Evolutionary conservation across 37 sponge, comb jelly and placozoan species (phyloP), one percentile per base, ranked within the genome.

Genomic region (Petrosia ficiformis): DNA sequence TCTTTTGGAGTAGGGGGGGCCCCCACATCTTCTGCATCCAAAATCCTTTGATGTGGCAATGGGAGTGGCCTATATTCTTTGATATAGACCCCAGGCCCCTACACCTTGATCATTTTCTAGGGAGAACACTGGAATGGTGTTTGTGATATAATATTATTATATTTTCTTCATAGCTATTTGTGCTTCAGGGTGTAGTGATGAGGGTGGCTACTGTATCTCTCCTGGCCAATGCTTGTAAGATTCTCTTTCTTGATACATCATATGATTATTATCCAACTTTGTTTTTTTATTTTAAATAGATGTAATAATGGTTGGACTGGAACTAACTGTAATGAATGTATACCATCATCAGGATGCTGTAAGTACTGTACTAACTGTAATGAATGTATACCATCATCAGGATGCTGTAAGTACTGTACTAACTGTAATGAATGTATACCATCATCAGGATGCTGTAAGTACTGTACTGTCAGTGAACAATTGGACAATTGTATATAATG

Each of bases 291-390:
- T n/a, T n/a, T n/a, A n/a, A n/a, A 21, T 71, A 80, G 80, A 22
- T 86, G 86, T 44, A 48, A 59, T 24, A 4, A 42, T 71, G 81
- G 87, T 1, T 86, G 87, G 77, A 59, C 39, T 54, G 87, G 81
- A 6, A 37, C 5, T 36, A 34, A 42, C 25, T 85, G 85, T 78
- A 71, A 71, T 38, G 36, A 73, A 57, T 85, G 85, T 40, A 28
- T 44, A 37, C 74, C 72, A n/a, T 25, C 26, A 25, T 2, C 31
- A 32, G 67, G 74, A 6, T 83, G 83, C 36, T 14, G 83, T 83
- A 42, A 83, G 83, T 75, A 10, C n/a, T n/a, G 81, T 2, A 37
- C 5, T 36, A 34, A 42, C 25, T 85, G 85, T 78, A 71, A 71
- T 38, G 36, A 73, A 57, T 85, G 85, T 40, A 28, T 44, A 37